Evolutionary conservation across 2,113 vertebrate species (phyloP).

Genomic region (Rhadina sibilatrix): DNA sequence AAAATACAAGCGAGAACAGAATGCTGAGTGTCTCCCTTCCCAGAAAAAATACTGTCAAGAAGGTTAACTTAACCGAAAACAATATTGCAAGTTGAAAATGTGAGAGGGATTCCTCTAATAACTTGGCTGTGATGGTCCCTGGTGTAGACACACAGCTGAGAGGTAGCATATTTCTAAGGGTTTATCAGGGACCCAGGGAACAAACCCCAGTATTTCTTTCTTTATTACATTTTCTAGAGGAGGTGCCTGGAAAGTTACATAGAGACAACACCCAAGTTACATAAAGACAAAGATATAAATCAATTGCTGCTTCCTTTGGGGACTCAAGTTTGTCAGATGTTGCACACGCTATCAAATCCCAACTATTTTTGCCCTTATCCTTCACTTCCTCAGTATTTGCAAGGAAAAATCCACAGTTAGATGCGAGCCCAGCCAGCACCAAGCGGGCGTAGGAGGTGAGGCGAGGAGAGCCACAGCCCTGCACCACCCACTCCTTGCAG

Average conservation of each 20-base stretch:
- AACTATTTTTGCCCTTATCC: constrained; percentile 55
- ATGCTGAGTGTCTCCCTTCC: neutral
- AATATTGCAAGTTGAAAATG: neutral
- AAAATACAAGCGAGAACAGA: constrained; percentile 43
- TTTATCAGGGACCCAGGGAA: neutral
- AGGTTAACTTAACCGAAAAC: neutral
- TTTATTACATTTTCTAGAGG: neutral
- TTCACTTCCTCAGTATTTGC: constrained; percentile 8
- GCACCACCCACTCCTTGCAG: constrained; percentile 16
- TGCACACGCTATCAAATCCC: neutral
- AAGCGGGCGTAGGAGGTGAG: neutral
- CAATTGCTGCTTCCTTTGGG: neutral
- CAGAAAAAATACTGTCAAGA: constrained; percentile 2
- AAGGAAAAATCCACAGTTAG: neutral
- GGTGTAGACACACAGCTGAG: neutral
- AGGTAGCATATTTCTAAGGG: neutral
- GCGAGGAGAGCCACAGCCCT: neutral
- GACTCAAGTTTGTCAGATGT: constrained; percentile 32
- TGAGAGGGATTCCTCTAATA: neutral
- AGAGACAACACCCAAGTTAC: neutral
- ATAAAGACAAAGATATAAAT: constrained; percentile 15
- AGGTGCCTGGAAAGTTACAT: neutral
- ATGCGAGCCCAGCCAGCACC: neutral
- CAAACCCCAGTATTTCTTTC: neutral
- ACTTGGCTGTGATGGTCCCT: neutral